A percentile compares a stretch with the other conserved stretches of the same genome.
These are phyloP conservation scores for Rotaria socialis DNA, from an alignment of 2,888 invertebrate species.

Conservation along the genomic window DNA sequence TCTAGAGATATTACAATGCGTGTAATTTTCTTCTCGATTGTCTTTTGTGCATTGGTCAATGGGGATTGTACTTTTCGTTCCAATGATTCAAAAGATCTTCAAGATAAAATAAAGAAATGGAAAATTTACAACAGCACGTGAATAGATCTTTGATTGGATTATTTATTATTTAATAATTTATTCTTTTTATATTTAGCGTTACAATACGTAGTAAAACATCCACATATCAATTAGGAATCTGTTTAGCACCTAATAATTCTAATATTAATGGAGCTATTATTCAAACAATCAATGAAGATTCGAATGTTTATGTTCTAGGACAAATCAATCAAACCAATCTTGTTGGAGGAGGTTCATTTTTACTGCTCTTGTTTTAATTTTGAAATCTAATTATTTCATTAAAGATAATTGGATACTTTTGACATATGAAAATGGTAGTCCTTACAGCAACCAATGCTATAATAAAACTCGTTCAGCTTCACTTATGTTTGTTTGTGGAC, in stretches of 20 bases:
- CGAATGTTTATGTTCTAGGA: neutral
- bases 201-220: neutral
- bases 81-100: neutral
- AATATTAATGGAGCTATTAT: neutral
- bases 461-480: conserved; percentile 48
- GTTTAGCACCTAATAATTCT: neutral
- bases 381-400: neutral
- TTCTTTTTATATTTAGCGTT: neutral
- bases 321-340: neutral
- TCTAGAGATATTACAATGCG: neutral
- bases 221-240: neutral
- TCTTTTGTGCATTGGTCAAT: neutral
- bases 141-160: neutral
- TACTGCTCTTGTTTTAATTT: neutral
- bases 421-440: conserved; percentile 50
- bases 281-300: neutral
- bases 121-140: neutral
- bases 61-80: neutral
- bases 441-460: conserved; percentile 49
- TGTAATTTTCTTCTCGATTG: neutral
- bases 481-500: conserved; percentile 52
- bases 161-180: neutral
- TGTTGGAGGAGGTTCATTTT: neutral
- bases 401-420: conserved; percentile 53
- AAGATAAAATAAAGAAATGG: neutral